Percentiles rank a stretch among this genome's conserved stretches.
Evolutionary conservation across 2,797 vertebrate genomes (phyloP).

Genomic region (Tympanoctomys barrerae): DNA sequence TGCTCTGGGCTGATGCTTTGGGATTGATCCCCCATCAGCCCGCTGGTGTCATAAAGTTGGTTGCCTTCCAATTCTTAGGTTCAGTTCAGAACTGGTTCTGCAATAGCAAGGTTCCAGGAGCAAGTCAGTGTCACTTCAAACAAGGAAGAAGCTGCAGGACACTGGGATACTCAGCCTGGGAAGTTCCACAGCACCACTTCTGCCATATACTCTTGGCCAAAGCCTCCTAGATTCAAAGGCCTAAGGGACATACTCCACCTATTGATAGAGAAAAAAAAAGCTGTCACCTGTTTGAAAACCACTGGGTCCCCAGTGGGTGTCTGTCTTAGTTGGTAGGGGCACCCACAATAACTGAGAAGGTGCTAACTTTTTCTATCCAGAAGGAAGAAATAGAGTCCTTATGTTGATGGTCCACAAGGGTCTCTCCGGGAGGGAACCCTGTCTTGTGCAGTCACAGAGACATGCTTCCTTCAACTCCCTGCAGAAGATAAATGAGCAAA

Average conservation of each 20-base stretch:
- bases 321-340: neutral
- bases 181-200: neutral
- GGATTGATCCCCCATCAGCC: too few species aligned
- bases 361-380: neutral
- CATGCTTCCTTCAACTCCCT: neutral
- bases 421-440: fast-evolving
- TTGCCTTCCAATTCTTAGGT: too few species aligned
- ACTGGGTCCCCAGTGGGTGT: neutral
- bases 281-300: neutral
- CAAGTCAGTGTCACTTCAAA: neutral
- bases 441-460: fast-evolving
- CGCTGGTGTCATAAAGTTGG: too few species aligned
- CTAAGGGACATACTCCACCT: fast-evolving
- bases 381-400: neutral
- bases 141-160: neutral
- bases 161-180: too few species aligned
- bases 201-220: fast-evolving
- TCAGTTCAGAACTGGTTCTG: too few species aligned
- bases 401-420: neutral
- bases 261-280: fast-evolving
- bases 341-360: fast-evolving
- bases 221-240: neutral
- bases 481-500: fast-evolving
- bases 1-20: too few species aligned
- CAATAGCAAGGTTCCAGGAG: neutral